A percentile compares a stretch with the other conserved stretches of the same genome.
These are phyloP conservation scores for Zaprionus kolodkinae DNA, from an alignment of 1,140 invertebrate species.

Conservation along the genomic window DNA sequence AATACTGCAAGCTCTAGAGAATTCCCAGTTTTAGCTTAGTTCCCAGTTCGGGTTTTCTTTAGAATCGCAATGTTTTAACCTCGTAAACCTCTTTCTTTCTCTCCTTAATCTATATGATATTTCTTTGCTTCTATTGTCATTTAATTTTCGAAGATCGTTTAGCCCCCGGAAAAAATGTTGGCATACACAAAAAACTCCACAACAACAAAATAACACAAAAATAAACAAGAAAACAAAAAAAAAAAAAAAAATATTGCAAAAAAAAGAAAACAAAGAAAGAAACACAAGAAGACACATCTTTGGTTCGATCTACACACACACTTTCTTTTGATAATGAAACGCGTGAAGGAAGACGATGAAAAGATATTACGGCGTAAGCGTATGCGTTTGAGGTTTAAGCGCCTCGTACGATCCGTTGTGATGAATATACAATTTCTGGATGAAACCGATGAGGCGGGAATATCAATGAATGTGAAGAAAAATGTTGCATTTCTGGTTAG, in stretches of 20 bases:
- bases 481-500: constrained; percentile 59
- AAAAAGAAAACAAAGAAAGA: background rate
- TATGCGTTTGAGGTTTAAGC: constrained; percentile 41
- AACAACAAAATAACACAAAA: background rate
- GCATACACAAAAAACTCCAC: background rate
- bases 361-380: background rate
- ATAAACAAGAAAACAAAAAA: background rate
- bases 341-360: constrained; percentile 35
- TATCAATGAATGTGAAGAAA: constrained; percentile 57
- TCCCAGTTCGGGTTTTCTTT: too few species aligned
- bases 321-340: constrained; percentile 39
- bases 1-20: too few species aligned
- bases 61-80: too few species aligned
- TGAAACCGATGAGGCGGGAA: constrained; percentile 51
- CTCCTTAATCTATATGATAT: too few species aligned
- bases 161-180: background rate
- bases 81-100: too few species aligned
- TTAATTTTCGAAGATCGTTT: background rate
- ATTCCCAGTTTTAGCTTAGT: too few species aligned
- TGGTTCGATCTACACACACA: background rate
- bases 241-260: background rate
- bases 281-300: constrained; percentile 5
- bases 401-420: constrained; percentile 47
- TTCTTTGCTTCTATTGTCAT: background rate
- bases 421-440: constrained; percentile 61